Percentiles rank a stretch among this genome's conserved stretches.
phyloP scores from a whole-genome alignment of 2,797 vertebrate species.

The Arremon brunneinucha region DNA sequence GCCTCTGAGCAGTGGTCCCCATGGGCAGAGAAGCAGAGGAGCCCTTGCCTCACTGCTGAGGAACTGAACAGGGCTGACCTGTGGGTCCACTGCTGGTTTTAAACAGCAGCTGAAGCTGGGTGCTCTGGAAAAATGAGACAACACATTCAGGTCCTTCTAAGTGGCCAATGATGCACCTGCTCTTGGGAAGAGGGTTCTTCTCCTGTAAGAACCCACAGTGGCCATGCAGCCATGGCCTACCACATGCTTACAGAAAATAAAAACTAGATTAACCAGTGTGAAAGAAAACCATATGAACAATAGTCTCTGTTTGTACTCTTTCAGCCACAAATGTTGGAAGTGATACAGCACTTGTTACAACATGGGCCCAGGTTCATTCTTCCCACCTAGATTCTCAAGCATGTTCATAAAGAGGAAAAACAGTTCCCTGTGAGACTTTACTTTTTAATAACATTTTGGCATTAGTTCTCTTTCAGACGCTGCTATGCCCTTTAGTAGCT shows the following conservation, averaged over 20 bases:
- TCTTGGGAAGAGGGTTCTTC: not conserved
- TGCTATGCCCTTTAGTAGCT: constrained; percentile 48
- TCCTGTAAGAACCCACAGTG: fast-evolving
- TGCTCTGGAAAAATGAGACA: not conserved
- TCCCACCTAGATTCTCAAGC: not conserved
- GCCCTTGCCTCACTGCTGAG: fast-evolving
- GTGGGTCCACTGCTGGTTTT: not conserved
- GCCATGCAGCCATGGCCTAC: fast-evolving
- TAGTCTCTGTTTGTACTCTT: not conserved
- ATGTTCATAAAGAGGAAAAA: not conserved
- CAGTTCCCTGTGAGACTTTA: not conserved
- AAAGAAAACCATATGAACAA: not conserved
- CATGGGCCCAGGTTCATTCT: not conserved
- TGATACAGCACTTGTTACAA: not conserved
- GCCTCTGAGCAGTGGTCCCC: not conserved
- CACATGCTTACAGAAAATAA: not conserved
- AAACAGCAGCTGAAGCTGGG: not conserved
- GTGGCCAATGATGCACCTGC: fast-evolving
- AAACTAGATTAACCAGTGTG: not conserved
- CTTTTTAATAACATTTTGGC: constrained; percentile 53
- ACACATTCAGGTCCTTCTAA: not conserved
- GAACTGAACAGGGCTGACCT: not conserved
- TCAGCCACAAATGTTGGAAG: not conserved
- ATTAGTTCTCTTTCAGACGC: constrained; percentile 26
- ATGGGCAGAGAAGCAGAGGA: fast-evolving